These are phyloP conservation scores for Promerops cafer DNA, from an alignment of 2,113 vertebrate species.

Conservation along the genomic window DNA sequence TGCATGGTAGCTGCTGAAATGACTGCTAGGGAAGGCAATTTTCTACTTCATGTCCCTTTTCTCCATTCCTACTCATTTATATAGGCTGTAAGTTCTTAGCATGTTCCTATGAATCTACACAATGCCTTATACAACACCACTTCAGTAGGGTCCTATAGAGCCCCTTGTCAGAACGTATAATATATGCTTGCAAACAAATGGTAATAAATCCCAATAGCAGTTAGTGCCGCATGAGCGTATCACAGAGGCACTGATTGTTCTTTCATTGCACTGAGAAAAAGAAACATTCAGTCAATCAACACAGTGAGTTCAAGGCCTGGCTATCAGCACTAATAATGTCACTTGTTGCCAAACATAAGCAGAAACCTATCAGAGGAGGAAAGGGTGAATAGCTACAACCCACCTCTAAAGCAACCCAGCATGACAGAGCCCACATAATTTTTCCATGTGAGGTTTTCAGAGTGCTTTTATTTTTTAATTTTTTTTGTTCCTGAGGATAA, in stretches of 20 bases:
- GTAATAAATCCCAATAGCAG: slow-evolving; percentile 31
- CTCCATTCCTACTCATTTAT: slow-evolving; percentile 5
- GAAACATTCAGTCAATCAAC: slow-evolving; percentile 43
- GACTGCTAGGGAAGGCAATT: slow-evolving; percentile 9
- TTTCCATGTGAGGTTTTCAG: background rate
- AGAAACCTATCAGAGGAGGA: background rate
- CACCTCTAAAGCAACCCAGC: background rate
- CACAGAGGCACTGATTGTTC: slow-evolving; percentile 32
- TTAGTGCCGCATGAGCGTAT: background rate
- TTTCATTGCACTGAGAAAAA: slow-evolving; percentile 34
- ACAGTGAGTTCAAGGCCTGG: slow-evolving; percentile 5
- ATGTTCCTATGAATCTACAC: background rate
- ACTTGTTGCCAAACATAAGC: background rate
- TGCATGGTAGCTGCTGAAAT: background rate
- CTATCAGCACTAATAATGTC: slow-evolving; percentile 29
- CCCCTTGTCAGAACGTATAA: background rate
- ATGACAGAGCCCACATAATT: background rate
- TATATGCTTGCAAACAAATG: slow-evolving; percentile 20
- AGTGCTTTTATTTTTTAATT: background rate
- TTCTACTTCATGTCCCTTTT: slow-evolving; percentile 10
- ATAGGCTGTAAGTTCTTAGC: slow-evolving; percentile 7
- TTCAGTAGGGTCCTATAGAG: background rate
- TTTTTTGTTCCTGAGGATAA: background rate
- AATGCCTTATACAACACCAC: background rate
- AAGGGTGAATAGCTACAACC: background rate